Base-by-base conservation (phyloP, 2,888 invertebrate genomes). In the Tenthredo amoena region DNA sequence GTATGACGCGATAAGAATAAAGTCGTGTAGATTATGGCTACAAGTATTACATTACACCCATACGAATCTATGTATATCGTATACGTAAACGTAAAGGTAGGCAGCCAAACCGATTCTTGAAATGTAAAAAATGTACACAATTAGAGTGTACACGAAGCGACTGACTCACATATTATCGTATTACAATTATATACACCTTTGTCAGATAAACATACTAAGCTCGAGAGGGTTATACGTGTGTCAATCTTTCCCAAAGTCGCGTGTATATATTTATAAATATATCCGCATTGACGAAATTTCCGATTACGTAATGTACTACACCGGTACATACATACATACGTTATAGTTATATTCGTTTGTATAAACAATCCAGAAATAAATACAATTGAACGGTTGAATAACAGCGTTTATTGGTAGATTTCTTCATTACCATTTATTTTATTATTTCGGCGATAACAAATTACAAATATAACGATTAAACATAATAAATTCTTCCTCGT, bases 1-100 rank as follows among this genome's bases (percentile, higher is more conserved):
- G 55, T n/a, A 55, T 55, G n/a, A 55, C 55, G 55, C 55, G 55
- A 55, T 55, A 55, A 55, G 55, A 55, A 55, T 55, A 55, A 55
- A 55, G 55, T 55, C 55, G 55, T 55, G n/a, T 55, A n/a, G 55
- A 55, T 55, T 55, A 55, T 55, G 7, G n/a, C 55, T n/a, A 55
- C 55, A 6, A n/a, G 55, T 55, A 55, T n/a, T n/a, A 55, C n/a
- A 55, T n/a, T n/a, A 55, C n/a, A 55, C n/a, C 55, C 55, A 55
- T 55, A 55, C n/a, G n/a, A n/a, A 55, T 55, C n/a, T 55, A 50
- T 50, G n/a, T n/a, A 50, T 4, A 4, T 18, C 26, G 2, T 5
- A 18, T n/a, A n/a, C 50, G 43, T 43, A 50, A n/a, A n/a, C n/a
- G n/a, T n/a, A n/a, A n/a, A 18, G 50, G 50, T 18, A 50, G 6